Evolutionary conservation across 2,888 invertebrate species (phyloP).

Genomic region (Leuctra nigra): DNA sequence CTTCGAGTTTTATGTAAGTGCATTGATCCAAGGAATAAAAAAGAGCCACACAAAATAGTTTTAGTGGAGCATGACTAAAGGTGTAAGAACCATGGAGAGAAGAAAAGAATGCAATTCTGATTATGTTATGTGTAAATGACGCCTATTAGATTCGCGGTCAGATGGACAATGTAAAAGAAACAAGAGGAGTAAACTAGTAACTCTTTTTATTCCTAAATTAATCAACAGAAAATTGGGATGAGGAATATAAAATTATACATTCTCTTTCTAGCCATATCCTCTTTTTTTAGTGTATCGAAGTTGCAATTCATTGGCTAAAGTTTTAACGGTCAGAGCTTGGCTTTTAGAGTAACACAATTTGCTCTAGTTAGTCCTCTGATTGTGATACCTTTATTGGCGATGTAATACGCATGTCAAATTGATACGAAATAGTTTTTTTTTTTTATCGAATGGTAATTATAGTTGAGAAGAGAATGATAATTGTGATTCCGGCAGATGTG

Average conservation of each 20-base stretch:
- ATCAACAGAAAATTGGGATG: neutral
- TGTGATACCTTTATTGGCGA: too few relatives aligned
- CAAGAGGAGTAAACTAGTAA: too few relatives aligned
- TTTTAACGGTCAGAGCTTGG: neutral
- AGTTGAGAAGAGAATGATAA: too few relatives aligned
- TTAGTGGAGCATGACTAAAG: conserved; percentile 26
- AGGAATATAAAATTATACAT: neutral
- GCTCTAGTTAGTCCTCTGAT: conserved; percentile 1
- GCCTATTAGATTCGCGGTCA: neutral
- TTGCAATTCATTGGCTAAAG: conserved; percentile 8
- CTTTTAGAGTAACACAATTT: neutral
- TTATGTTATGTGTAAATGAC: too few relatives aligned
- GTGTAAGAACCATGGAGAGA: conserved; percentile 3
- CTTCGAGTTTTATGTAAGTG: neutral
- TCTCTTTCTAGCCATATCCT: neutral
- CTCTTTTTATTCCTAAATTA: too few relatives aligned
- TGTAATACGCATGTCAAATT: too few relatives aligned
- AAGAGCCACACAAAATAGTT: conserved; percentile 4
- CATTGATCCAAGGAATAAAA: conserved; percentile 2
- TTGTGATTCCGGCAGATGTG: too few relatives aligned
- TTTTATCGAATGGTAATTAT: too few relatives aligned
- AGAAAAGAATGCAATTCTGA: conserved; percentile 5
- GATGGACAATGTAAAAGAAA: too few relatives aligned
- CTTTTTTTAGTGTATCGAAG: neutral
- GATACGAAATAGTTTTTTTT: too few relatives aligned